Evolutionary conservation across 2,113 vertebrate species (phyloP).

Genomic region (Petroica traversi): DNA sequence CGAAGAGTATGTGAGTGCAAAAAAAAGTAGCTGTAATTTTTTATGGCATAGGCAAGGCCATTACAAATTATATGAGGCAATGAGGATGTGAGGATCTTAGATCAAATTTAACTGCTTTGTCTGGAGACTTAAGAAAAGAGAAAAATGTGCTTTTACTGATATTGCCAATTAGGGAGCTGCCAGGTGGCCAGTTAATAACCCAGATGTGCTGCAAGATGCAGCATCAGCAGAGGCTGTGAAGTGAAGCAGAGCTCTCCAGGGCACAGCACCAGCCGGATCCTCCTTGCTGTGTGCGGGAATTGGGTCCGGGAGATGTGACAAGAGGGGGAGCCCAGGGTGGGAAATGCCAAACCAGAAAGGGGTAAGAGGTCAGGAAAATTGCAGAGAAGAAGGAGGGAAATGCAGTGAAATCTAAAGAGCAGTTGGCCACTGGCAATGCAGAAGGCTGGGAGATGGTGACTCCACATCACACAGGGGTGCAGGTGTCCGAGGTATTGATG

Average conservation of each 20-base stretch:
- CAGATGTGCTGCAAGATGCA: background rate
- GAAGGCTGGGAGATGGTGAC: background rate
- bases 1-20: background rate
- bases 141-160: slow-evolving; percentile 12
- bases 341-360: background rate
- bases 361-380: background rate
- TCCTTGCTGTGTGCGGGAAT: fast-evolving
- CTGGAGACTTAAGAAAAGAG: background rate
- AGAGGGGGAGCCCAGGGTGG: background rate
- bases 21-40: background rate
- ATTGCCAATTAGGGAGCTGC: slow-evolving; percentile 13
- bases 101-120: slow-evolving; percentile 14
- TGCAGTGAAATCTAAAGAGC: background rate
- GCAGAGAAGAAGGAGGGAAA: background rate
- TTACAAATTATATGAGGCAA: background rate
- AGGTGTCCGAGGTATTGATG: background rate
- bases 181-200: slow-evolving; percentile 22
- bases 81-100: background rate
- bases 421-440: background rate
- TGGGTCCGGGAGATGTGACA: fast-evolving
- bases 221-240: background rate
- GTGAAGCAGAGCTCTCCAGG: background rate
- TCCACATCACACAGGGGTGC: background rate
- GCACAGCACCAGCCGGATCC: fast-evolving
- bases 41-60: background rate